Percentiles rank a stretch among this genome's conserved stretches.
phyloP scores from a whole-genome alignment of 92 coral and sea anemone species.

The Parazoanthus swiftii region DNA sequence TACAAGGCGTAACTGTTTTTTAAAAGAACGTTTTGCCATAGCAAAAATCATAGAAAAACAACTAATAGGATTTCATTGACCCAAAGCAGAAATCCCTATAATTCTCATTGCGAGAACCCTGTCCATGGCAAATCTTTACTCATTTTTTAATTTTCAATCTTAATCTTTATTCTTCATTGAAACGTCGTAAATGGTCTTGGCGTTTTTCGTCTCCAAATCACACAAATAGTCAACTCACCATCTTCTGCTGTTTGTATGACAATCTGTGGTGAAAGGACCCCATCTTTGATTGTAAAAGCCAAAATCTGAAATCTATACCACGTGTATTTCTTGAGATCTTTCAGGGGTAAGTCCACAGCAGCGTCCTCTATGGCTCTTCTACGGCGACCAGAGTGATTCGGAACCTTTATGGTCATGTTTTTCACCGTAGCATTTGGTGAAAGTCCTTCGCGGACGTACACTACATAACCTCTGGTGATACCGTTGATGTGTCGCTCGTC shows the following conservation, averaged over 20 bases:
- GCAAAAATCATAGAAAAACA: no score
- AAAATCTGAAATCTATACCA: constrained; percentile 74
- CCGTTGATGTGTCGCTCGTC: constrained; percentile 67
- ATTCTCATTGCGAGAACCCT: no score
- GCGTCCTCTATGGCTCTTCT: constrained; percentile 48
- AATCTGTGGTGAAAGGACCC: constrained; percentile 68
- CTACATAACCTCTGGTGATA: constrained; percentile 54
- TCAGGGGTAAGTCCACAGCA: constrained; percentile 44
- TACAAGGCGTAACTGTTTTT: no score
- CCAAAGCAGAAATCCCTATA: no score
- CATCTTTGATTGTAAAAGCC: constrained; percentile 76
- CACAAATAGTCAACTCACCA: constrained; percentile 49
- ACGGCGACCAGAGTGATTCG: constrained; percentile 35
- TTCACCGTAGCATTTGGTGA: constrained; percentile 38
- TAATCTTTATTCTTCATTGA: no score
- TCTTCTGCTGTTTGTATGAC: constrained; percentile 73
- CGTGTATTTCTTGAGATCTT: constrained; percentile 68
- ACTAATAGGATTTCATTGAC: no score
- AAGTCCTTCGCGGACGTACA: constrained; percentile 50
- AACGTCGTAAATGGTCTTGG: no score
- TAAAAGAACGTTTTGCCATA: no score
- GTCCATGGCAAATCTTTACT: no score
- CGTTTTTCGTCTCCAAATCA: no score
- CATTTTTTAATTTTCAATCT: no score
- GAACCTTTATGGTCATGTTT: constrained; percentile 46